Percentiles rank a stretch among this genome's conserved stretches.
Conservation (phyloP, 2,113 vertebrate genomes). For the Pachyramphus minor region DNA sequence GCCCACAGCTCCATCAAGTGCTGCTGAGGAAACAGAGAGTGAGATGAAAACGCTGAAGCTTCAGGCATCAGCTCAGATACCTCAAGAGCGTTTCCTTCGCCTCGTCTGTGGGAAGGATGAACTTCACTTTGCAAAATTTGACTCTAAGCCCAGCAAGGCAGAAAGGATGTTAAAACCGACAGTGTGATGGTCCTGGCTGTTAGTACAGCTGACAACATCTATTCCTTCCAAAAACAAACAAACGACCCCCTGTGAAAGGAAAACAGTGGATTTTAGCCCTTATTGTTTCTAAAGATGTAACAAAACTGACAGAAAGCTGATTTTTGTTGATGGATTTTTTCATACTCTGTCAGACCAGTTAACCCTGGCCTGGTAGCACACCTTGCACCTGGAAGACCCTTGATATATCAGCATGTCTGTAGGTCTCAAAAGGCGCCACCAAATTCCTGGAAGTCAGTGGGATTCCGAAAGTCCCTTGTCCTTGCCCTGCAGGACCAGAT, state of each 20-base stretch:
- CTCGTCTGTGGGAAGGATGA: not conserved
- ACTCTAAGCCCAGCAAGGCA: not conserved
- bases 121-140: not conserved
- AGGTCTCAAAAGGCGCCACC: not conserved
- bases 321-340: not conserved
- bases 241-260: not conserved
- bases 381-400: not conserved
- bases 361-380: not conserved
- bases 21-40: not conserved
- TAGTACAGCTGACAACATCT: not conserved
- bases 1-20: not conserved
- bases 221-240: not conserved
- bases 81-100: fast-evolving
- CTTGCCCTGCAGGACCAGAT: not conserved
- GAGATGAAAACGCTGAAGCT: not conserved
- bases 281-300: not conserved
- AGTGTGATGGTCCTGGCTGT: not conserved
- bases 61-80: not conserved
- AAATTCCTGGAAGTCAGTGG: not conserved
- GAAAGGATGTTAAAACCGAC: not conserved
- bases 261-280: not conserved
- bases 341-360: not conserved
- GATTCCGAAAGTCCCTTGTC: not conserved
- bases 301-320: not conserved
- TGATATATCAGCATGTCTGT: not conserved